phyloP scores from a whole-genome alignment of 2,113 vertebrate genomes.

The Hepsetus odoe region DNA sequence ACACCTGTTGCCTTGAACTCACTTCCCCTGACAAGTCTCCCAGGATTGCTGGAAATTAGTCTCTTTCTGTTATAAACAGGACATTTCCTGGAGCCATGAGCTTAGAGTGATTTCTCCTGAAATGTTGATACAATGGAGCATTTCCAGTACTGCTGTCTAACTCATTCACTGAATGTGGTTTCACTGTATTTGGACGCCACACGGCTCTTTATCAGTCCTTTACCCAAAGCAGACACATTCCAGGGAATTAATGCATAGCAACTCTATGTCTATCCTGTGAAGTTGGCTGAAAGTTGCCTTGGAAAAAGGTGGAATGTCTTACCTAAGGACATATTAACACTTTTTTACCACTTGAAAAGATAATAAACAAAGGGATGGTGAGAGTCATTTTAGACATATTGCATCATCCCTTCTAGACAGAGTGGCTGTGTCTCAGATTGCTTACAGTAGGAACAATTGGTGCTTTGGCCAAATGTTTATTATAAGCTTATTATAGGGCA shows the following conservation, averaged over 20 bases:
- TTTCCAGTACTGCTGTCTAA: background rate
- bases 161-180: background rate
- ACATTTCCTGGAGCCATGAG: background rate
- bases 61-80: background rate
- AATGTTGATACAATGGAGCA: slow-evolving; percentile 4
- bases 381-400: background rate
- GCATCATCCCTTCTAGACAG: background rate
- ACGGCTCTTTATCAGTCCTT: slow-evolving; percentile 19
- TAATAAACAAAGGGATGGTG: slow-evolving; percentile 4
- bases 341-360: background rate
- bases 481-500: background rate
- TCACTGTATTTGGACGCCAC: background rate
- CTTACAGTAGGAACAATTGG: background rate
- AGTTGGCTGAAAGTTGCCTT: background rate
- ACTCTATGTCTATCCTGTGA: too few relatives aligned
- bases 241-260: background rate
- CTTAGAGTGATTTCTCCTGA: slow-evolving; percentile 6
- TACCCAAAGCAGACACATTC: slow-evolving; percentile 29
- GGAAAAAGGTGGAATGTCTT: background rate
- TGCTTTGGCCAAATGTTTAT: background rate
- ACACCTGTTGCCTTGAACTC: slow-evolving; percentile 32
- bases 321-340: background rate
- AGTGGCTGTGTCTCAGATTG: background rate
- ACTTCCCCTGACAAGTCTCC: background rate
- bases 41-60: background rate